These are phyloP conservation scores for Nymphicus hollandicus DNA, from an alignment of 2,113 vertebrate genomes.

Conservation along the genomic window DNA sequence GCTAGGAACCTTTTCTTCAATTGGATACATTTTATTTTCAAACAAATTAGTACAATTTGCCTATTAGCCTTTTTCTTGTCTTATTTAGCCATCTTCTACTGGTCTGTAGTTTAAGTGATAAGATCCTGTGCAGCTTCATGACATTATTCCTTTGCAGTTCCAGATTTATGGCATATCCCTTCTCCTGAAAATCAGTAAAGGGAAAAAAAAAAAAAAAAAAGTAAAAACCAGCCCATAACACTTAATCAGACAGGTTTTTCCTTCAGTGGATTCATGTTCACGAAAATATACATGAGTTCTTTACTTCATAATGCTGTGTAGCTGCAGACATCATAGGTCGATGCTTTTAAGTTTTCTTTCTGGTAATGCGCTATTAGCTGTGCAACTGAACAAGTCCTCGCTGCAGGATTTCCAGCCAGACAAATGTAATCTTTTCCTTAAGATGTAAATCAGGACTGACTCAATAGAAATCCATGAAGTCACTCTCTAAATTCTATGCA, in stretches of 20 bases:
- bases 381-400: neutral
- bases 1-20: neutral
- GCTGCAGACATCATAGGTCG: neutral
- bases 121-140: neutral
- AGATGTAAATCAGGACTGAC: neutral
- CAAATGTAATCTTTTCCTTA: neutral
- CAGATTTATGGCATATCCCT: neutral
- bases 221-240: neutral
- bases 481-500: neutral
- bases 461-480: neutral
- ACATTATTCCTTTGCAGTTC: neutral
- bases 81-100: neutral
- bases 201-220: neutral
- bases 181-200: neutral
- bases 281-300: neutral
- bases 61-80: neutral
- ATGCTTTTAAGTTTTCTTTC: neutral
- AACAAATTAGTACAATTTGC: neutral
- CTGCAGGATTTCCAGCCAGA: neutral
- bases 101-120: neutral
- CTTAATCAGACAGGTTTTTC: neutral
- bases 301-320: neutral
- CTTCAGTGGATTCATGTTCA: neutral
- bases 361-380: neutral
- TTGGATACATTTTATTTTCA: neutral